Percentiles rank a stretch among this genome's conserved stretches.
Evolutionary conservation across 35 echinoderm and acorn worm genomes (phyloP).

Genomic region (Stichopus chloronotus): DNA sequence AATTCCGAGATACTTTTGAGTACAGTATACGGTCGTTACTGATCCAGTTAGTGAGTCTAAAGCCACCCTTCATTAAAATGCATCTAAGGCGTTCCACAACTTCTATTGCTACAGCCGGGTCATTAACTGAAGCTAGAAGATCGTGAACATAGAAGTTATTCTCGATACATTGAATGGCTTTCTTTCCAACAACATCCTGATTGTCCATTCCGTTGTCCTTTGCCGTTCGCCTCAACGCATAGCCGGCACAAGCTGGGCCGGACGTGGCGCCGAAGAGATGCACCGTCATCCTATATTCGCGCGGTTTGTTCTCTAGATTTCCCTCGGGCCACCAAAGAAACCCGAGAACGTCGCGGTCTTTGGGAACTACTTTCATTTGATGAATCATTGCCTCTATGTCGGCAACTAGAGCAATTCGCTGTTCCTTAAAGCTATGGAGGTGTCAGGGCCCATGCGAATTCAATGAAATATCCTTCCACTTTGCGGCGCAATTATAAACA

Average conservation of each 20-base stretch:
- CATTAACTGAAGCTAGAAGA: conserved; percentile 42
- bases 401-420: conserved; percentile 53
- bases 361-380: conserved; percentile 38
- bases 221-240: conserved; percentile 38
- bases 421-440: conserved; percentile 56
- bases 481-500: conserved; percentile 59
- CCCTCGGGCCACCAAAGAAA: conserved; percentile 70
- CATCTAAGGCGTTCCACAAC: conserved; percentile 57
- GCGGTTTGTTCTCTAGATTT: conserved; percentile 54
- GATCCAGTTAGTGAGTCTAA: no score
- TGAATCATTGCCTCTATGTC: conserved; percentile 77
- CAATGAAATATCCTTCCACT: conserved; percentile 48
- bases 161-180: no score
- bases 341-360: conserved; percentile 54
- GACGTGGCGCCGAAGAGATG: conserved; percentile 70
- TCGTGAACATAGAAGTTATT: no score
- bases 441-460: conserved; percentile 50
- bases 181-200: no score
- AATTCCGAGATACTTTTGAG: conserved; percentile 61
- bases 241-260: conserved; percentile 40
- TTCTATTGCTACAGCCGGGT: conserved; percentile 41
- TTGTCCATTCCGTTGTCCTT: no score
- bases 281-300: no score
- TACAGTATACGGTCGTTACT: conserved; percentile 52
- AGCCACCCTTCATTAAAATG: no score